These are phyloP conservation scores for Cliona cf. orientalis DNA, from an alignment of 37 sponge, comb jelly and placozoan genomes.

Conservation along the genomic window DNA sequence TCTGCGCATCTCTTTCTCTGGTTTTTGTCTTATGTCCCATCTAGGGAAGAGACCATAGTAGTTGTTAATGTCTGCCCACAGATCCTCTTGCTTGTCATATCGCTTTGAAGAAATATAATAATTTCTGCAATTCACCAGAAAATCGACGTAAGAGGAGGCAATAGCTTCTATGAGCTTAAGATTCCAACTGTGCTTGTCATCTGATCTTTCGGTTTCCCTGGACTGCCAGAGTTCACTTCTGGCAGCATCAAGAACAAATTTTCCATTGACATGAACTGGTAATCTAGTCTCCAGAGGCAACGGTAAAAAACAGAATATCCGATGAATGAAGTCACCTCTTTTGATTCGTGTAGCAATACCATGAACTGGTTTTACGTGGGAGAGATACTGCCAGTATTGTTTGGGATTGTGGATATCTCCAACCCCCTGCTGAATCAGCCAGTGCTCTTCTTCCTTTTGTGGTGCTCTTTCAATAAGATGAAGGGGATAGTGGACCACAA, in stretches of 20 bases:
- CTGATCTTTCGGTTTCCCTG: background rate
- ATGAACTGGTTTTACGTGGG: conserved; percentile 35
- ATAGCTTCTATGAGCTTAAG: conserved; percentile 44
- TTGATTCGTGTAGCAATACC: conserved; percentile 51
- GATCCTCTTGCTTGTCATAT: background rate
- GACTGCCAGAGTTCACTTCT: conserved; percentile 43
- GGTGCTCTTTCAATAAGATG: background rate
- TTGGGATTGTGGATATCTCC: conserved; percentile 21
- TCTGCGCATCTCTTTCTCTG: too few relatives aligned
- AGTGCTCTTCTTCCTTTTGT: conserved; percentile 10
- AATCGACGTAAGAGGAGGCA: conserved; percentile 57
- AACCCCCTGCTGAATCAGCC: conserved; percentile 57
- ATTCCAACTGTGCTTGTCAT: conserved; percentile 63
- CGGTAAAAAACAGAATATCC: conserved; percentile 61
- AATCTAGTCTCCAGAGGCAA: conserved; percentile 36
- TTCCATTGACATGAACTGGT: conserved; percentile 60
- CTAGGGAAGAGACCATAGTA: conserved; percentile 10
- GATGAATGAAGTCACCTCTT: background rate
- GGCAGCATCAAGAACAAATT: conserved; percentile 30
- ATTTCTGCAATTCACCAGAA: conserved; percentile 18
- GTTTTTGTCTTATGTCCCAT: too few relatives aligned
- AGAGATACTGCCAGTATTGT: conserved; percentile 29
- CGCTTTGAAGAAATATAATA: background rate
- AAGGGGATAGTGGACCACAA: background rate
- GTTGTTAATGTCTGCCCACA: background rate